Evolutionary conservation across 2,113 vertebrate species (phyloP).

Genomic region (Piliocolobus tephrosceles): DNA sequence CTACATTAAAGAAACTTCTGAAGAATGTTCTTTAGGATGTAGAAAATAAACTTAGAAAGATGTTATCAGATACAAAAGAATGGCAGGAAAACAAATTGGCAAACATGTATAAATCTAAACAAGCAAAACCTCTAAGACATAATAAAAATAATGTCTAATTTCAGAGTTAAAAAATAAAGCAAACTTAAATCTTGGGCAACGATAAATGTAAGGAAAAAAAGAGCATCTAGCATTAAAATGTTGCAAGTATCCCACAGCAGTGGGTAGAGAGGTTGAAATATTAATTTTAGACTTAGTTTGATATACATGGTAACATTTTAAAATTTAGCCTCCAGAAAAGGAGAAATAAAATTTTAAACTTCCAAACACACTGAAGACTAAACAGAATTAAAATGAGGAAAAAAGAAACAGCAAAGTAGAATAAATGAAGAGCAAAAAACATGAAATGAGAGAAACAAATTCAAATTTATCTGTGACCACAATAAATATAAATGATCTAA

Average conservation of each 20-base stretch:
- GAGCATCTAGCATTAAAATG: neutral
- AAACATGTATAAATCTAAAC: neutral
- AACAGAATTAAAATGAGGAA: neutral
- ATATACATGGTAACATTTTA: neutral
- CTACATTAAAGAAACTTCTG: neutral
- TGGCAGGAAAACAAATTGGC: neutral
- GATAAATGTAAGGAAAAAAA: neutral
- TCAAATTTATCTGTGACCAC: neutral
- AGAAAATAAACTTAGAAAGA: slow-evolving; percentile 9
- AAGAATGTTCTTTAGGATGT: neutral
- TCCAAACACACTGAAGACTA: neutral
- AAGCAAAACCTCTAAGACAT: neutral
- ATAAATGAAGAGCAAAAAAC: neutral
- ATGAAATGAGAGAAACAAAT: neutral
- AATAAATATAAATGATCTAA: neutral
- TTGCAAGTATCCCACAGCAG: neutral
- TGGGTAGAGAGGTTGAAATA: neutral
- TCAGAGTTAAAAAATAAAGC: neutral
- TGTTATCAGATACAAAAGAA: neutral
- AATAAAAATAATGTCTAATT: neutral
- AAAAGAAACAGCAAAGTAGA: neutral
- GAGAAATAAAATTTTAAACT: neutral
- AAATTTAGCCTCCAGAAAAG: neutral
- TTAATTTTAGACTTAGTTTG: neutral
- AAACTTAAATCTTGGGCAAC: neutral